Percentiles rank a stretch among this genome's conserved stretches.
phyloP scores from a whole-genome alignment of 1,140 invertebrate species.

The Harpegnathos saltator region DNA sequence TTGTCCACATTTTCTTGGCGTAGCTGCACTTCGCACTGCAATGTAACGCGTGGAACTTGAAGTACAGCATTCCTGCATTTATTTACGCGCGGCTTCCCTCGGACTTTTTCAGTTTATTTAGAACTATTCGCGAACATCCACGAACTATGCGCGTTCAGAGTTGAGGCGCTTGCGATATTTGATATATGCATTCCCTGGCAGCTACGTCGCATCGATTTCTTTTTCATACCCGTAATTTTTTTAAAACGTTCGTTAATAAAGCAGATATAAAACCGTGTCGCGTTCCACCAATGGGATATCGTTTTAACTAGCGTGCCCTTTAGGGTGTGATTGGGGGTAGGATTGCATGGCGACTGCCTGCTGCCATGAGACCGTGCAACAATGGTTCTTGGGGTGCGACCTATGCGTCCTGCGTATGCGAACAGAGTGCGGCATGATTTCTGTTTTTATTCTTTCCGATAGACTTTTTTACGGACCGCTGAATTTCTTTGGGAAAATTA shows the following conservation, averaged over 20 bases:
- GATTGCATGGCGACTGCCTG: slow-evolving; percentile 67
- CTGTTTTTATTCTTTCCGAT: slow-evolving; percentile 54
- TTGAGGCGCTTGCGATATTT: background rate
- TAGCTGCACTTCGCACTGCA: slow-evolving; percentile 65
- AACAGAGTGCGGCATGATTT: slow-evolving; percentile 64
- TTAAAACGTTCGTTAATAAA: background rate
- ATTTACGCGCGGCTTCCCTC: slow-evolving; percentile 63
- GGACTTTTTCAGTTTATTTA: slow-evolving; percentile 47
- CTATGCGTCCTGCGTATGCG: slow-evolving; percentile 75
- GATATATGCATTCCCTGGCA: background rate
- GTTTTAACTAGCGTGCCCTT: slow-evolving; percentile 46
- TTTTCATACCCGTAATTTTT: background rate
- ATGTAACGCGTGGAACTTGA: slow-evolving; percentile 66
- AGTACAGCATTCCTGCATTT: slow-evolving; percentile 73
- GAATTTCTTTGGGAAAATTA: slow-evolving; percentile 83
- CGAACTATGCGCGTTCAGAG: background rate
- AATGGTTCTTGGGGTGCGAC: slow-evolving; percentile 81
- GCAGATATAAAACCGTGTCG: slow-evolving; percentile 55
- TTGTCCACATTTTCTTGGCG: slow-evolving; percentile 66
- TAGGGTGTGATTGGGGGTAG: slow-evolving; percentile 64
- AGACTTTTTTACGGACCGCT: slow-evolving; percentile 82
- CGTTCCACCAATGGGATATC: slow-evolving; percentile 50
- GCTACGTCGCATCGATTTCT: background rate
- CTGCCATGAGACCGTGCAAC: slow-evolving; percentile 70
- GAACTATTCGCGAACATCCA: slow-evolving; percentile 20